These are phyloP conservation scores for Archivesica marissinica DNA, from an alignment of 1,140 invertebrate species.

Conservation along the genomic window DNA sequence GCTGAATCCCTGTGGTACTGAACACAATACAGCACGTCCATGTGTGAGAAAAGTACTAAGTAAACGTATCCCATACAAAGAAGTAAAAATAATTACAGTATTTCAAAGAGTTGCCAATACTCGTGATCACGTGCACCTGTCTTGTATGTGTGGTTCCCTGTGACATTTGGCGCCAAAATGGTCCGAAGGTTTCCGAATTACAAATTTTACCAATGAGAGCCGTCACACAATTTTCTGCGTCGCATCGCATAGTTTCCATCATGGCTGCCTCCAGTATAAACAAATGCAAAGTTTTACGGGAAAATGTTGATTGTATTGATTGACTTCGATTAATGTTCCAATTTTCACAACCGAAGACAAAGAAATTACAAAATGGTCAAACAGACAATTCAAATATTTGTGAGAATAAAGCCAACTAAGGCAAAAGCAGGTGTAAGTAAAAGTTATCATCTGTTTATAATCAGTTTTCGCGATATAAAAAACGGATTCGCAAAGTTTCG, in stretches of 20 bases:
- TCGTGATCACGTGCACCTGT: too few relatives aligned
- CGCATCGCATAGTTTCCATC: slow-evolving; percentile 48
- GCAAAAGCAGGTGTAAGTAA: slow-evolving; percentile 80
- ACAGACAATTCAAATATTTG: slow-evolving; percentile 84
- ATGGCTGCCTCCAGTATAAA: slow-evolving; percentile 54
- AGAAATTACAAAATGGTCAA: slow-evolving; percentile 80
- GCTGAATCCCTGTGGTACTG: too few relatives aligned
- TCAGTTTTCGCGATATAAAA: not conserved
- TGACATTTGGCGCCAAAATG: too few relatives aligned
- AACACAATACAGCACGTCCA: too few relatives aligned
- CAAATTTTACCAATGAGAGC: not conserved
- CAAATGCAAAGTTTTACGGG: not conserved
- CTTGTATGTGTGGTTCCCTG: too few relatives aligned
- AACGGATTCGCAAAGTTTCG: too few relatives aligned
- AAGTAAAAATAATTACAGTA: too few relatives aligned
- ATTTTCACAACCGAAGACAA: not conserved
- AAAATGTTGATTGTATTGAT: not conserved
- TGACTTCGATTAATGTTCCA: not conserved
- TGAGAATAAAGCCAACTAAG: slow-evolving; percentile 82
- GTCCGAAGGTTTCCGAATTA: too few relatives aligned
- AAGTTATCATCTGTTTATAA: not conserved
- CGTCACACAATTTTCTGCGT: not conserved
- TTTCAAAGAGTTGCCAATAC: too few relatives aligned
- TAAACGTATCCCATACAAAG: too few relatives aligned
- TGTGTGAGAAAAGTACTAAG: too few relatives aligned